phyloP scores from a whole-genome alignment of 2,888 invertebrate species.

The Macrosiphum euphorbiae region DNA sequence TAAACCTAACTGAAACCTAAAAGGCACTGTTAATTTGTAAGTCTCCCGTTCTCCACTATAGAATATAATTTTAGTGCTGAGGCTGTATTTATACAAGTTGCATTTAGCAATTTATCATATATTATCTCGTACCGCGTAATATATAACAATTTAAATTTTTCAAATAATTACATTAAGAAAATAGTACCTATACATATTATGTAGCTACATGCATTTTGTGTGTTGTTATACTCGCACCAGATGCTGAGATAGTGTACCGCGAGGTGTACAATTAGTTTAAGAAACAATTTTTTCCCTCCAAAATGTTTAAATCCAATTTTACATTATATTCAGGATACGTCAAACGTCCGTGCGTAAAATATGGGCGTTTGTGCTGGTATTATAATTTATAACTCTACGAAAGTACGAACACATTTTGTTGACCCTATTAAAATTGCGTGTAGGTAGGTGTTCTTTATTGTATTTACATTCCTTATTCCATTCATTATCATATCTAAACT shows the following conservation, averaged over 20 bases:
- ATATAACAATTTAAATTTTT: not conserved
- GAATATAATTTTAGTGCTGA: not conserved
- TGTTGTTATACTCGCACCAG: not conserved
- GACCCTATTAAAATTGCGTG: conserved; percentile 59
- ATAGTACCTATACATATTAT: not conserved
- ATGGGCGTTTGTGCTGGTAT: conserved; percentile 38
- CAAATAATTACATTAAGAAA: not conserved
- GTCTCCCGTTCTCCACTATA: not conserved
- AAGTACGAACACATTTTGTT: conserved; percentile 35
- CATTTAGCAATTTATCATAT: not conserved
- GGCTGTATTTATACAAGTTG: not conserved
- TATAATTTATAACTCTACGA: conserved; percentile 26
- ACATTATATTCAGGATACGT: conserved; percentile 7
- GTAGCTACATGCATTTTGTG: not conserved
- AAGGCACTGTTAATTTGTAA: not conserved
- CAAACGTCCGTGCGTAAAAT: conserved; percentile 28
- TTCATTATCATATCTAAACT: conserved; percentile 46
- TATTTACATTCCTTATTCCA: conserved; percentile 40
- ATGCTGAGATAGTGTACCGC: not conserved
- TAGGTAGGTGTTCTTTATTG: conserved; percentile 53
- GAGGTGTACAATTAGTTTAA: not conserved
- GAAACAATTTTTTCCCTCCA: conserved; percentile 45
- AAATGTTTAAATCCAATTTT: not conserved
- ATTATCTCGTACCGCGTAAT: not conserved
- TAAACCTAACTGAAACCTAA: not conserved